Conservation (phyloP, 2,888 invertebrate species). For the Rapana venosa region DNA sequence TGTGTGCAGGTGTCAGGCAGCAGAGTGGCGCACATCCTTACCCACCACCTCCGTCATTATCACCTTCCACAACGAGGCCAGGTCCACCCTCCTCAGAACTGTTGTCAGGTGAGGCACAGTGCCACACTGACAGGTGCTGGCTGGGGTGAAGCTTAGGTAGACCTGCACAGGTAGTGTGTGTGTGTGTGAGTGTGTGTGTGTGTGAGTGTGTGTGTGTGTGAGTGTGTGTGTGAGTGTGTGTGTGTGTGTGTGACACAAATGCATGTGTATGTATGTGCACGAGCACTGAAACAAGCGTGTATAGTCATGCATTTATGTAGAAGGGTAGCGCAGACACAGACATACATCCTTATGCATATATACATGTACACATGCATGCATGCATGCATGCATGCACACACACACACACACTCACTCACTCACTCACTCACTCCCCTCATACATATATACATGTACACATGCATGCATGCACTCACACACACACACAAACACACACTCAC, state of each 20-base stretch:
- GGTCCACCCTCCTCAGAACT: constrained; percentile 93
- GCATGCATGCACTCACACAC: neutral
- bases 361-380: neutral
- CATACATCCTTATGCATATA: neutral
- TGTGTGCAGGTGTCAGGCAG: constrained; percentile 44
- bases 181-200: neutral
- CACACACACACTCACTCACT: neutral
- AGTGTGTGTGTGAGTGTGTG: neutral
- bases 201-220: neutral
- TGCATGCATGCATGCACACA: neutral
- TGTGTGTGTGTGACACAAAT: neutral
- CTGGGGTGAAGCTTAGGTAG: neutral
- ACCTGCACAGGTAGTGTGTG: neutral
- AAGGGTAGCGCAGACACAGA: neutral
- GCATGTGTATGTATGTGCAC: neutral
- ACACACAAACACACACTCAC: neutral
- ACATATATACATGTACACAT: neutral
- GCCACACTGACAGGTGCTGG: neutral
- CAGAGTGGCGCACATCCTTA: constrained; percentile 77
- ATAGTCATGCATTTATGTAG: neutral
- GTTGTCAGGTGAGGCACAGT: constrained; percentile 86
- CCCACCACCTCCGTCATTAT: constrained; percentile 95
- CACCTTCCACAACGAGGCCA: constrained; percentile 97
- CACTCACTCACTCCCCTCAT: neutral
- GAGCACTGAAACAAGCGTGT: neutral